Base-by-base conservation (phyloP, 2,113 vertebrate species). In the human region DNA sequence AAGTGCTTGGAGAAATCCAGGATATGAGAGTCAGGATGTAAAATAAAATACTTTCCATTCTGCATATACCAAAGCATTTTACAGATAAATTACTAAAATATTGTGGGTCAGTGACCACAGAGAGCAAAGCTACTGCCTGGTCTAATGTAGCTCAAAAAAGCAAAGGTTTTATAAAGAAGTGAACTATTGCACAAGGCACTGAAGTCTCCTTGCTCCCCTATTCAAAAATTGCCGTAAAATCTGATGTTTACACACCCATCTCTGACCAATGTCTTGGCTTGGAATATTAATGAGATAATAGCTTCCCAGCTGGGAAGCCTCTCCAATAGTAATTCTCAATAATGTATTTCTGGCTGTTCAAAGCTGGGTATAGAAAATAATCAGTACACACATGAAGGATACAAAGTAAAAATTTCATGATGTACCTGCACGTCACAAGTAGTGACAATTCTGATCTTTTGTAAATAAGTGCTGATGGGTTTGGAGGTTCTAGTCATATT, bases 1-100 rank as follows among this genome's bases (percentile, higher is more conserved):
- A 91, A 96, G 40, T 89, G 38, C 55, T 76, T 84, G 3, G 23
- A 30, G 64, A 80, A 92, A 76, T 30, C 43, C 61, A 57, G 50
- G 32, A 14, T 66, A 73, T 55, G 72, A 50, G 32, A 95, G 6
- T n/a, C 18, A 48, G 18, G 68, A n/a, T 64, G 11, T 80, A 89
- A 92, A 92, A 89, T 92, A 30, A 83, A 76, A 85, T 45, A 40
- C 23, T 89, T 93, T 85, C 75, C 78, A 89, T 68, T 85, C 68
- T 10, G 17, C 35, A 55, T 82, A 89, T 80, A 73, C 35, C 72
- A 84, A 92, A 92, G 45, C 45, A 80, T 75, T 93, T 95, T 80
- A 66, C 38, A 76, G 17, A 78, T 93, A 90, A 73, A 89, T 89
- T 50, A 75, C 57, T 68, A 85, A 89, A 84, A 85, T 84, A 81